A percentile compares a stretch with the other conserved stretches of the same genome.
Conservation (phyloP, 2,113 vertebrate genomes). For the Oxyura jamaicensis region DNA sequence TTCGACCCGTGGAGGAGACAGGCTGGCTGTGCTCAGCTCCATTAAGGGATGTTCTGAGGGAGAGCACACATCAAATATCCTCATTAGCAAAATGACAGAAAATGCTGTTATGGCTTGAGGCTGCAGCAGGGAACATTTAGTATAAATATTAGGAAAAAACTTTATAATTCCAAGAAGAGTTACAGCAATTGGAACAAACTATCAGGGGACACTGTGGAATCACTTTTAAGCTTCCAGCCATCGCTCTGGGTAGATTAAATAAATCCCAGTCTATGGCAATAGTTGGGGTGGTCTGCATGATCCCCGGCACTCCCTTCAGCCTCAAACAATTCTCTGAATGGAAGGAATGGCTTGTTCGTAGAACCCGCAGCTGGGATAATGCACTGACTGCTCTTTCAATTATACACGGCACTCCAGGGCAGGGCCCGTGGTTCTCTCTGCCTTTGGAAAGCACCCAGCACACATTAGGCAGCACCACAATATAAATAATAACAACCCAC, state of each 20-base stretch:
- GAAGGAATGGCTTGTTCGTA: background rate
- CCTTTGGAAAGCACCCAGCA: slow-evolving; percentile 53
- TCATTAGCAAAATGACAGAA: slow-evolving; percentile 60
- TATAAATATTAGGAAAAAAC: slow-evolving; percentile 62
- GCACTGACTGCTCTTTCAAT: slow-evolving; percentile 44
- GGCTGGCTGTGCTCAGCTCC: slow-evolving; percentile 37
- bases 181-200: slow-evolving; percentile 58
- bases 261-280: slow-evolving; percentile 33
- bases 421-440: background rate
- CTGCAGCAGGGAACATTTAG: slow-evolving; percentile 62
- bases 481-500: slow-evolving; percentile 63
- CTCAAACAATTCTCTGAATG: slow-evolving; percentile 53
- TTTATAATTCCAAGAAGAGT: slow-evolving; percentile 58
- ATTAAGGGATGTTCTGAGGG: slow-evolving; percentile 27
- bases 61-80: slow-evolving; percentile 22
- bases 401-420: slow-evolving; percentile 15
- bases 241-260: slow-evolving; percentile 29
- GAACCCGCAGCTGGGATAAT: background rate
- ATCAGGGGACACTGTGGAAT: slow-evolving; percentile 54
- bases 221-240: slow-evolving; percentile 33
- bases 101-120: slow-evolving; percentile 59
- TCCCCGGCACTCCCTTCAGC: slow-evolving; percentile 22
- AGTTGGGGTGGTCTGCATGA: slow-evolving; percentile 48
- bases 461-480: slow-evolving; percentile 50
- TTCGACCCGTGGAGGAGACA: background rate